These are phyloP conservation scores for Saimiri boliviensis DNA, from an alignment of 2,113 vertebrate genomes.

Conservation along the genomic window DNA sequence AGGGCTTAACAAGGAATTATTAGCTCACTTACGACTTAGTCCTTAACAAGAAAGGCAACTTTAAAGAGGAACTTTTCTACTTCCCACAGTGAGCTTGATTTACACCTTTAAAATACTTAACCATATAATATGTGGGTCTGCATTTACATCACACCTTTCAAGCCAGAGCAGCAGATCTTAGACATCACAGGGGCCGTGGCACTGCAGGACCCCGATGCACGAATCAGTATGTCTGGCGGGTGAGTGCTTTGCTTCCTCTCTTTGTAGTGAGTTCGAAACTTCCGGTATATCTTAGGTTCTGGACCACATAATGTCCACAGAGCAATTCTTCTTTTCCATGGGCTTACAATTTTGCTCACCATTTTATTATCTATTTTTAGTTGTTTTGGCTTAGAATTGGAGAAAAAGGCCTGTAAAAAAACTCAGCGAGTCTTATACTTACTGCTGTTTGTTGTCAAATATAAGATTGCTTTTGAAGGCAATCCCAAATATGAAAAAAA, in stretches of 20 bases:
- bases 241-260: neutral
- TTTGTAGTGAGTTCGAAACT: neutral
- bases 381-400: neutral
- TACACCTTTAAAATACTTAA: fast-evolving
- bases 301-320: fast-evolving
- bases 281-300: neutral
- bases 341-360: neutral
- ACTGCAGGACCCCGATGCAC: fast-evolving
- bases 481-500: too few relatives aligned
- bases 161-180: neutral
- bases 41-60: too few relatives aligned
- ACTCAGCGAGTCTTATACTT: neutral
- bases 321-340: neutral
- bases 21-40: too few relatives aligned
- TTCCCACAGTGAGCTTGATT: neutral
- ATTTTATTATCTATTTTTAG: neutral
- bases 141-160: neutral
- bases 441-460: fast-evolving
- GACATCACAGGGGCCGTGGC: neutral
- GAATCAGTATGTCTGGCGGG: fast-evolving
- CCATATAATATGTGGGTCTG: fast-evolving
- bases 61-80: too few relatives aligned
- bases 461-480: neutral
- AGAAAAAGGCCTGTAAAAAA: neutral
- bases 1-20: too few relatives aligned